phyloP scores from a whole-genome alignment of 2,797 vertebrate genomes.

The Nasua narica region DNA sequence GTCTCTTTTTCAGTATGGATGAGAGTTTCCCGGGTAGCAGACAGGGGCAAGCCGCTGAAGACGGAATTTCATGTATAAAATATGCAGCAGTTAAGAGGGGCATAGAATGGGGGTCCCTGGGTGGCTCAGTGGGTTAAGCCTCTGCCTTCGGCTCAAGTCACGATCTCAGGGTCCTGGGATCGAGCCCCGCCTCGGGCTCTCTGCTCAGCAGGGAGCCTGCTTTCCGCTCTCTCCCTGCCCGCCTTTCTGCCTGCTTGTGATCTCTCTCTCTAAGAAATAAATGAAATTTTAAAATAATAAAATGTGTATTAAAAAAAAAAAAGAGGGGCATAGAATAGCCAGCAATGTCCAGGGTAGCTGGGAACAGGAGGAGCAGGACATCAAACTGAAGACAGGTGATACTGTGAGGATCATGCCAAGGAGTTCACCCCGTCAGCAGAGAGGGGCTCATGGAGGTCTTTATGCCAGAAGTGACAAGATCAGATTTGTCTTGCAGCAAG shows the following conservation, averaged over 20 bases:
- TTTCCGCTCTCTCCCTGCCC: no score
- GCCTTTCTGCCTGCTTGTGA: no score
- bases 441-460: conserved; percentile 34
- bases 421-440: not conserved
- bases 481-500: conserved; percentile 52
- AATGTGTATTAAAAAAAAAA: no score
- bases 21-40: not conserved
- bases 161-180: no score
- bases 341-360: not conserved
- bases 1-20: not conserved
- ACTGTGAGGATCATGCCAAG: not conserved
- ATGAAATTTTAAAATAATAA: no score
- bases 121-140: no score
- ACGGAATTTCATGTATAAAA: not conserved
- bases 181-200: no score
- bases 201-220: no score
- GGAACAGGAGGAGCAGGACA: not conserved
- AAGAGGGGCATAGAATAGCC: not conserved
- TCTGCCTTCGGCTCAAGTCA: no score
- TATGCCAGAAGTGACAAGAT: conserved; percentile 37
- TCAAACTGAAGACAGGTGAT: not conserved
- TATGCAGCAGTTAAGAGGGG: not conserved
- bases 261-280: no score
- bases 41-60: not conserved
- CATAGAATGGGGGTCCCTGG: not conserved